phyloP scores from a whole-genome alignment of 2,113 vertebrate species.

The Erpornis zantholeuca region DNA sequence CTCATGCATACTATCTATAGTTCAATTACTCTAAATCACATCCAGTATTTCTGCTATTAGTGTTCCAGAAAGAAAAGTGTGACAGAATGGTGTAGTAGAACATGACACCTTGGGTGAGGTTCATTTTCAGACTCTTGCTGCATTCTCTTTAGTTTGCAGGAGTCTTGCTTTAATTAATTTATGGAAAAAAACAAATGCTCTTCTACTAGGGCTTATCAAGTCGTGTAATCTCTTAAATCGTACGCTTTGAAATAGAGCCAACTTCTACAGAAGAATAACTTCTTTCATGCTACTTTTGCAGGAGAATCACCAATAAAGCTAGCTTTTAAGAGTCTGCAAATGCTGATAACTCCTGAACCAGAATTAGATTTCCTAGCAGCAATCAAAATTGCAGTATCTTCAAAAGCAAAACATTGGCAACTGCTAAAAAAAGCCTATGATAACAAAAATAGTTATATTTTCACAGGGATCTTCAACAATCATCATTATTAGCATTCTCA shows the following conservation, averaged over 20 bases:
- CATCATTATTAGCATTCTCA: background rate
- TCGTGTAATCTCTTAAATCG: background rate
- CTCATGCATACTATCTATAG: background rate
- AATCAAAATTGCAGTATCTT: background rate
- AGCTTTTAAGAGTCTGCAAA: background rate
- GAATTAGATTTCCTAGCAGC: background rate
- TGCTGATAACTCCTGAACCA: background rate
- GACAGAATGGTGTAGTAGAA: background rate
- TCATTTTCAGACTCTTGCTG: background rate
- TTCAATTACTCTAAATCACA: background rate
- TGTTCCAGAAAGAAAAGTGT: background rate
- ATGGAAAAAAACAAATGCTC: background rate
- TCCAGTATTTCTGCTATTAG: background rate
- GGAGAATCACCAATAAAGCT: background rate
- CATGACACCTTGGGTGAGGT: background rate
- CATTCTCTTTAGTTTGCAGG: background rate
- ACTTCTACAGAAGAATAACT: background rate
- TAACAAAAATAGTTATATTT: background rate
- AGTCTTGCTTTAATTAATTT: conserved; percentile 8
- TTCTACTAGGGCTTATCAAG: background rate
- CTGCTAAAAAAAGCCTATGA: background rate
- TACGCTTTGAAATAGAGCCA: background rate
- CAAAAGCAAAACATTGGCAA: background rate
- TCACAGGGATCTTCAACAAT: background rate
- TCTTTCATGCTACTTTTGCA: background rate